Conservation (phyloP, 2,797 vertebrate genomes). For the Squalus acanthias region DNA sequence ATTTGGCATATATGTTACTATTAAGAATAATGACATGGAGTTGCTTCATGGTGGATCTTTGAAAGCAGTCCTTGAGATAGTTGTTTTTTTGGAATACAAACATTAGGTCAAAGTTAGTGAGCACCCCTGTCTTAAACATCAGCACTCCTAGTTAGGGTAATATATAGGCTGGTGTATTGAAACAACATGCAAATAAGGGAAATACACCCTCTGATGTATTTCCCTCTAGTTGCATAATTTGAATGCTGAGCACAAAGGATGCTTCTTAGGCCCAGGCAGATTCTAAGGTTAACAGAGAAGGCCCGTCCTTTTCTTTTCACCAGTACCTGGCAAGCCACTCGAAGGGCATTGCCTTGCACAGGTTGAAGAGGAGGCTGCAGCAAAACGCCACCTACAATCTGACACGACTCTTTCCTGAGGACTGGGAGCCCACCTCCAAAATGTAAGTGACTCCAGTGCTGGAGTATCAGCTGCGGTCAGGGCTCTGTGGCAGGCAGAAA, state of each 20-base stretch:
- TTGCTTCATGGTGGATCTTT: background rate
- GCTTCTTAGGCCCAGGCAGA: background rate
- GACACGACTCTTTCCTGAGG: background rate
- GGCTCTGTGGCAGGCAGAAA: background rate
- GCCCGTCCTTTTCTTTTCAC: background rate
- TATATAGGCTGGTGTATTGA: background rate
- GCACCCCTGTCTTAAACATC: background rate
- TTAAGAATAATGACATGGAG: background rate
- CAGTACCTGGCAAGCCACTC: background rate
- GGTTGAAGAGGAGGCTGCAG: background rate
- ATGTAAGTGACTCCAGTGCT: background rate
- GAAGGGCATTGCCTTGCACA: background rate
- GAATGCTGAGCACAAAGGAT: background rate
- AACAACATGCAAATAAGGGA: background rate
- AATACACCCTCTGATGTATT: background rate
- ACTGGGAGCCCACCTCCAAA: background rate
- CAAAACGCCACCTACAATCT: background rate
- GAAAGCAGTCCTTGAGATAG: background rate
- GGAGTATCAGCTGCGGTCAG: background rate
- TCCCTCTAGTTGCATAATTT: background rate
- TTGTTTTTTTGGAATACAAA: background rate
- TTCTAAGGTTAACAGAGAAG: background rate
- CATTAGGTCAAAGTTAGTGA: background rate
- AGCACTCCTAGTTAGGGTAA: background rate
- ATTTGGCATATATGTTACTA: too few relatives aligned